Conservation (phyloP, 2,797 vertebrate genomes). For the Setipinna tenuifilis region DNA sequence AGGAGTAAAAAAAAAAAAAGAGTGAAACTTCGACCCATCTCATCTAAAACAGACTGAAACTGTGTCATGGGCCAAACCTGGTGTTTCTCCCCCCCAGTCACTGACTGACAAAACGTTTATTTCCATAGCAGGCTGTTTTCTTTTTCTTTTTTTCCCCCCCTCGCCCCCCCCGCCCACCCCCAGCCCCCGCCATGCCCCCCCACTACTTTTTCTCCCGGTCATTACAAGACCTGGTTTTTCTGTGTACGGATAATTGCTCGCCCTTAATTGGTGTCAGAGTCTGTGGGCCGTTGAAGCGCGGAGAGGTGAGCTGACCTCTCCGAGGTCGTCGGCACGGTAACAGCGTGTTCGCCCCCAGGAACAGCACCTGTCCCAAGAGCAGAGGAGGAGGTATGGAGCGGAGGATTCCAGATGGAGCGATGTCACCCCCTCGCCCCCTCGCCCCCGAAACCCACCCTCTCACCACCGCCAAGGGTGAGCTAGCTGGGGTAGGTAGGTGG, state of each 20-base stretch:
- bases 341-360: neutral
- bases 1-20: neutral
- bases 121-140: neutral
- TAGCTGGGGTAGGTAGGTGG: neutral
- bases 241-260: neutral
- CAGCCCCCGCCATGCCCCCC: no score
- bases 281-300: neutral
- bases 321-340: neutral
- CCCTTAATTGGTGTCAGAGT: conserved; percentile 25
- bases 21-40: neutral
- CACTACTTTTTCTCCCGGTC: neutral
- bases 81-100: neutral
- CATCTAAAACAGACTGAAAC: conserved; percentile 18
- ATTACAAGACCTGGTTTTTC: conserved; percentile 15
- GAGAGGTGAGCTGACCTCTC: conserved; percentile 15
- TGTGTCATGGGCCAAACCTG: conserved; percentile 12
- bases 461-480: neutral
- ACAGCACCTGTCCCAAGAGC: conserved; percentile 9
- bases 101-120: conserved; percentile 24
- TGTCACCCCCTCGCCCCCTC: neutral
- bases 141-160: neutral
- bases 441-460: neutral
- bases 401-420: neutral
- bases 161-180: no score
- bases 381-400: neutral